Conservation (phyloP, 2,113 vertebrate genomes). For the Coregonus clupeaformis region DNA sequence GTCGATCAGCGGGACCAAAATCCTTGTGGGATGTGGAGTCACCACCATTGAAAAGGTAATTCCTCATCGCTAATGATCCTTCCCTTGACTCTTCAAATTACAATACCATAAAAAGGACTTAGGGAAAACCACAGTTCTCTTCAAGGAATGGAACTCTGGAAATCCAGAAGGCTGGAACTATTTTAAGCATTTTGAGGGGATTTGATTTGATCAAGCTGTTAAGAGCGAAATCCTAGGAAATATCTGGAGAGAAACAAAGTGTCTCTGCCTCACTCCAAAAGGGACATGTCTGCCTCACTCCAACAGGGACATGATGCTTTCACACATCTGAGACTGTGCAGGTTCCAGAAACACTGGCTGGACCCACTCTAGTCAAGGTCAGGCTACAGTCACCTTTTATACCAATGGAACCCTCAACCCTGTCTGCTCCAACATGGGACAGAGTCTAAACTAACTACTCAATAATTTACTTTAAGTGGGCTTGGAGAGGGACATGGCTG, state of each 20-base stretch:
- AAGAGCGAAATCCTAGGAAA: conserved; percentile 5
- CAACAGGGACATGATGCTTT: not conserved
- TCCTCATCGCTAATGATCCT: conserved; percentile 21
- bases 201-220: conserved; percentile 19
- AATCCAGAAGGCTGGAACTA: not conserved
- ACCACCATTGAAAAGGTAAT: conserved; percentile 20
- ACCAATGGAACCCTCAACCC: not conserved
- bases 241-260: not conserved
- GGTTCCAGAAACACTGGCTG: not conserved
- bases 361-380: not conserved
- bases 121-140: not conserved
- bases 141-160: not conserved
- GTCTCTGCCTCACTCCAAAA: not conserved
- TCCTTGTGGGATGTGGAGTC: conserved; percentile 31
- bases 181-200: conserved; percentile 10
- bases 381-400: not conserved
- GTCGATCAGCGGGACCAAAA: conserved; percentile 51
- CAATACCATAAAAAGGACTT: not conserved
- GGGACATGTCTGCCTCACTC: too few relatives aligned
- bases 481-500: not conserved
- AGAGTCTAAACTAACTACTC: not conserved
- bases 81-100: conserved; percentile 11
- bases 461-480: not conserved
- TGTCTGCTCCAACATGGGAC: not conserved
- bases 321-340: not conserved